Conservation (phyloP, 1,140 invertebrate genomes). For the Ditylenchus dipsaci region DNA sequence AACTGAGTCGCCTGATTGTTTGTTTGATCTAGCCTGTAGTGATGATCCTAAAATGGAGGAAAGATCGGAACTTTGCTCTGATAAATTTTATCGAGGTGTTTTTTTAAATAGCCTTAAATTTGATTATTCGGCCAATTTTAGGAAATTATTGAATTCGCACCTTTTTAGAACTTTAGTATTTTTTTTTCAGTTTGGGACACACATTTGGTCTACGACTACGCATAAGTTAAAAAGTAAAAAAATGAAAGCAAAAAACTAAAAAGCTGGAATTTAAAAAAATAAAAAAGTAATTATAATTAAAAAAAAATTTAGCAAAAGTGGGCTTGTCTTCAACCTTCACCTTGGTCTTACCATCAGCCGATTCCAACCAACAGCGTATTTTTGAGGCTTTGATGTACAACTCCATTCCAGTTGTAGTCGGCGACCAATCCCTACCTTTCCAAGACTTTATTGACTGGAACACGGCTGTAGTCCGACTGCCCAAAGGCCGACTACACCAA, state of each 20-base stretch:
- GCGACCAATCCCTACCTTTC: neutral
- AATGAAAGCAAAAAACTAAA: neutral
- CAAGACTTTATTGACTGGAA: slow-evolving; percentile 11
- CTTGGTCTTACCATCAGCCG: neutral
- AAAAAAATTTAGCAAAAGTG: neutral
- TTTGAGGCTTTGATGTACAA: neutral
- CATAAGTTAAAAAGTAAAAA: too few species aligned
- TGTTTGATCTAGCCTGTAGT: neutral
- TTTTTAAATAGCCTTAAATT: neutral
- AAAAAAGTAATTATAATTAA: neutral
- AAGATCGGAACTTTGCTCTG: neutral
- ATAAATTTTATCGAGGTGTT: neutral
- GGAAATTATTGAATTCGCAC: neutral
- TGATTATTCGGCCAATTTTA: neutral
- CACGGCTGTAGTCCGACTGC: neutral
- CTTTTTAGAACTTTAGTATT: neutral
- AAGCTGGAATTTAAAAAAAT: neutral
- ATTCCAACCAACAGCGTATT: neutral
- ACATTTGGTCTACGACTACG: too few species aligned
- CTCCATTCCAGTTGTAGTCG: neutral
- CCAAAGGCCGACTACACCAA: neutral
- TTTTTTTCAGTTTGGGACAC: too few species aligned
- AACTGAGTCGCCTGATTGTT: neutral
- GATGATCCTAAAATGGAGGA: neutral
- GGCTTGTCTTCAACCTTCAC: neutral